Evolutionary conservation across 2,888 invertebrate genomes (phyloP), one percentile per base, ranked within the genome.

Genomic region (Cephus spinipes): DNA sequence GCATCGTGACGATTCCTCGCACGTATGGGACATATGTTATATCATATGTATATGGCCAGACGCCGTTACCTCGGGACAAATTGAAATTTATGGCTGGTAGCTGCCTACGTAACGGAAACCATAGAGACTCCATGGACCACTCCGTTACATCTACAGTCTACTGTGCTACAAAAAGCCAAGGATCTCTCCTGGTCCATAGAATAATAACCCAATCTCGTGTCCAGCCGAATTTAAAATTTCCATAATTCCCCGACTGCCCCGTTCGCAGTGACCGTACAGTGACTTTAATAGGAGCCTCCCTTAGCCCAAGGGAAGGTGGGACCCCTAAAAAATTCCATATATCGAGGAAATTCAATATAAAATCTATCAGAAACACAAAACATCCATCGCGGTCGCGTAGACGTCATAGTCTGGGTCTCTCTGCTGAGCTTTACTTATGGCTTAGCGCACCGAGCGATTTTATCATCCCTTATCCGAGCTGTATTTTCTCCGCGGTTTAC

Each of bases 71-170:
- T 69, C 12, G 71, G 71, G 31, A 71, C 31, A 71, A 71, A 71
- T 71, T 71, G 71, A 71, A 71, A 71, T 71, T 71, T 71, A 71
- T 31, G 3, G 32, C 71, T 71, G 11, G 71, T 71, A 71, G 31
- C 71, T 32, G 71, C 31, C 71, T 71, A 11, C 12, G 32, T 69
- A 31, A 71, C 71, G 71, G 31, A 31, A 71, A 71, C 31, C 15
- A 9, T 71, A 12, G 71, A 23, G 40, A 55, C 40, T 9, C 23
- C 40, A 23, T 55, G 40, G 40, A 23, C 40, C 40, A 40, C 40
- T 40, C 40, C 15, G 40, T 40, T 23, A 40, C 40, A 15, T 6
- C 4, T 23, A 40, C 15, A 36, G 36, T 36, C 36, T 36, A 40
- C 15, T 15, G 40, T 6, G 6, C 0, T 23, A 23, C 40, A 23